Evolutionary conservation across 1,140 invertebrate species (phyloP), one percentile per base, ranked within the genome.

Genomic region (Metopolophium dirhodum): DNA sequence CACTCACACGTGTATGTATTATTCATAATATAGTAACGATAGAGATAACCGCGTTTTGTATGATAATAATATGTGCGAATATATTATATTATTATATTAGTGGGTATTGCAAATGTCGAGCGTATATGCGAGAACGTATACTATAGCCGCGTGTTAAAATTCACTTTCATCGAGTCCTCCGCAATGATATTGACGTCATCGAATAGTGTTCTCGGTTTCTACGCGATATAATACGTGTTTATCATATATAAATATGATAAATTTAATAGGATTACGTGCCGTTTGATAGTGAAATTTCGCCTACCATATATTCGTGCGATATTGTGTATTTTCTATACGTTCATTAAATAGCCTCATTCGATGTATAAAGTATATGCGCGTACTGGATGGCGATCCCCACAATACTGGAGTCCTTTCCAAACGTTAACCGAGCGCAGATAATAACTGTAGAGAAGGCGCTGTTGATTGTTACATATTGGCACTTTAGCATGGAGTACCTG

Each of bases 151-250:
- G 22, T 89, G 87, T 54, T 54, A 54, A 54, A 89, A 89, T 89
- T 89, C 49, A 89, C 49, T 89, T 54, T 89, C 87, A 89, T 89
- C 87, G 87, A 54, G 87, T 89, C n/a, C 49, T n/a, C 41, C 23
- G 61, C 14, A 7, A 11, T 35, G 54, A 26, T 41, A 57, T 89
- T 89, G 88, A 89, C 88, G 88, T 89, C 88, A 89, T 57, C 49
- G 3, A 47, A 7, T 87, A 47, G 8, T 87, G n/a, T 49, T 49
- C 86, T 30, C 47, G 30, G 30, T 87, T 47, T 87, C 86, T 49
- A 87, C 30, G 51, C 35, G 88, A 54, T 26, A 37, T 30, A n/a
- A 77, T 57, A 57, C 35, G 88, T 57, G 88, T 89, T 57, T 89
- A 89, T 89, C 51, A 41, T 89, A 88, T 54, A 89, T 57, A 89